Base-by-base conservation (phyloP, 2,797 vertebrate genomes). In the Peromyscus attwateri region DNA sequence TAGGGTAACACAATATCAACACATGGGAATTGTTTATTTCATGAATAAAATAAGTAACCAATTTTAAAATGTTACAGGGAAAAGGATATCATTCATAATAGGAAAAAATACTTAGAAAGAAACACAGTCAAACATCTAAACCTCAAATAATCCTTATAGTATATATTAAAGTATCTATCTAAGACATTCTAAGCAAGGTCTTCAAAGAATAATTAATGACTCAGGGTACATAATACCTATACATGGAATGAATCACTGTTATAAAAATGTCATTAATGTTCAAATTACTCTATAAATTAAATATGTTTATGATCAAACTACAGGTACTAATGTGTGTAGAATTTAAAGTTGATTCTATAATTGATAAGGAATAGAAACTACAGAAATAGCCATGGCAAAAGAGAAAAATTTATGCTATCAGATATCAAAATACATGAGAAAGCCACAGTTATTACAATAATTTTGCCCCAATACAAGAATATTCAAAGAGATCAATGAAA, bases 231-330 rank as follows among this genome's bases (percentile, higher is more conserved):
- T 31, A 60, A 79, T 95, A 70, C 62, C 89, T 64, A 29, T 66
- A 52, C 23, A 64, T 52, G 34, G 34, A 46, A 83, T 75, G 16
- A 90, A 70, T 87, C 62, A 55, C 25, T 87, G 14, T 29, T 92
- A 77, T 23, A 95, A 46, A 95, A 93, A 81, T 89, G 57, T 82
- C 37, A 81, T 89, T 87, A 93, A 31, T 77, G 11, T 85, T 37
- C 21, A 81, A 82, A 92, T 94, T 81, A 57, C 46, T 76, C 31
- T 82, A 29, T 81, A 82, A 94, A 77, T 92, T 94, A 94, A 82
- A 85, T 64, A 29, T 17, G 60, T 49, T 89, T 91, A 71, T 76
- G 80, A 91, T 55, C 21, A 89, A 95, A 93, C 55, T 66, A 7
- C 2, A 93, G 23, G 14, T 76, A 94, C 13, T 12, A 84, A 55